Conservation (phyloP, 2,797 vertebrate genomes). For the Vultur gryphus region DNA sequence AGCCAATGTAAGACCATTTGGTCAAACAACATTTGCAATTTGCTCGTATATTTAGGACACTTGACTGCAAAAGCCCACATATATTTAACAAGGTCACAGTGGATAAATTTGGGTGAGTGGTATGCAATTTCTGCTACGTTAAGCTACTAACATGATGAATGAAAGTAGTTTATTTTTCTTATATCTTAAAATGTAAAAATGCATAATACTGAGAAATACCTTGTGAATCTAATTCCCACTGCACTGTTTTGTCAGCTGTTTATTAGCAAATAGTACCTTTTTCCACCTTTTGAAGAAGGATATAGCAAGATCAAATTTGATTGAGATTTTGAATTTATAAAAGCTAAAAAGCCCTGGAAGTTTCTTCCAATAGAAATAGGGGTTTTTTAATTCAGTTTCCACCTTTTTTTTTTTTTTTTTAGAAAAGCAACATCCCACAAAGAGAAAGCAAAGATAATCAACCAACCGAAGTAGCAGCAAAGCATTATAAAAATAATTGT, state of each 20-base stretch:
- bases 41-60: background rate
- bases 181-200: background rate
- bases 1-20: background rate
- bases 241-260: background rate
- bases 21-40: background rate
- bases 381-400: background rate
- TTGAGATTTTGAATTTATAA: background rate
- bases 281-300: background rate
- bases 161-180: background rate
- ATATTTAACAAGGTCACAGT: conserved; percentile 19
- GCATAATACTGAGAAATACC: background rate
- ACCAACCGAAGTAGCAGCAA: background rate
- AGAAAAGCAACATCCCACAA: background rate
- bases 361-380: background rate
- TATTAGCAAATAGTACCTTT: background rate
- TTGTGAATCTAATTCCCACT: background rate
- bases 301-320: background rate
- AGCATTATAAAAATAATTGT: background rate
- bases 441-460: background rate
- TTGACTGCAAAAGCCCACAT: background rate
- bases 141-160: background rate
- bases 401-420: background rate
- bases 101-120: background rate
- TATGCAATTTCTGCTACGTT: background rate
- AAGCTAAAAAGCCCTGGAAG: background rate